A percentile compares a stretch with the other conserved stretches of the same genome.
These are phyloP conservation scores for Venusia cambrica DNA, from an alignment of 2,888 invertebrate genomes.

Conservation along the genomic window DNA sequence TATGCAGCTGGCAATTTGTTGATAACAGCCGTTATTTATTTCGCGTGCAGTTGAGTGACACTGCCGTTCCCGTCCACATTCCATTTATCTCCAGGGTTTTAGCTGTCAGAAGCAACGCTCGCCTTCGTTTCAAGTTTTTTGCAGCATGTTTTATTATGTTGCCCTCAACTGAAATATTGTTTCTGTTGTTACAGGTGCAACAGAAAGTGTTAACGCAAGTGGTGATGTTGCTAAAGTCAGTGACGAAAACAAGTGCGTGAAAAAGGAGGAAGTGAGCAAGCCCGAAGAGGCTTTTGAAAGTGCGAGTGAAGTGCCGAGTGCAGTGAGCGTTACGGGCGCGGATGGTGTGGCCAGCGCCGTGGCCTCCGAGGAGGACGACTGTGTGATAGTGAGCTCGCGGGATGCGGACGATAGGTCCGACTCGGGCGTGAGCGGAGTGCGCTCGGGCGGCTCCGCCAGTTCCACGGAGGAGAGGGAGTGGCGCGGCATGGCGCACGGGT, in stretches of 20 bases:
- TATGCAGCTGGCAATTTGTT: constrained; percentile 46
- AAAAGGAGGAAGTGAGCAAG: constrained; percentile 57
- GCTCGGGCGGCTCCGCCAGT: constrained; percentile 87
- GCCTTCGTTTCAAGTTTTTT: constrained; percentile 1
- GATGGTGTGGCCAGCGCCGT: constrained; percentile 77
- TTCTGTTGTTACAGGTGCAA: constrained; percentile 67
- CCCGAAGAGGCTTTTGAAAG: constrained; percentile 48
- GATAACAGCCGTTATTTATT: constrained; percentile 38
- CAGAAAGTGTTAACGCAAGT: constrained; percentile 70
- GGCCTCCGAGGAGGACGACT: constrained; percentile 83
- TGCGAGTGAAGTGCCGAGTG: constrained; percentile 72
- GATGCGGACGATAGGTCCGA: constrained; percentile 82
- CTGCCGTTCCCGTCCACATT: constrained; percentile 1
- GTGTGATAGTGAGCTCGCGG: constrained; percentile 83
- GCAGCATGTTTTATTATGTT: no score
- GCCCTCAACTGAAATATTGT: constrained; percentile 5
- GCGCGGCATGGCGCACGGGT: constrained; percentile 86
- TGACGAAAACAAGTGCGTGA: constrained; percentile 72
- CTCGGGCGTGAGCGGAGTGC: constrained; percentile 88
- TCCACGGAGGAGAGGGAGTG: constrained; percentile 89
- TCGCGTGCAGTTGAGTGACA: constrained; percentile 22
- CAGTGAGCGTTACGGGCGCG: constrained; percentile 68
- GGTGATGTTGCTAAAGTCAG: constrained; percentile 66
- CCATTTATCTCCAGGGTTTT: background rate
- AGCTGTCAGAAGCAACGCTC: background rate